A percentile compares a stretch with the other conserved stretches of the same genome.
phyloP scores from a whole-genome alignment of 2,888 invertebrate genomes.

The Arctia plantaginis region DNA sequence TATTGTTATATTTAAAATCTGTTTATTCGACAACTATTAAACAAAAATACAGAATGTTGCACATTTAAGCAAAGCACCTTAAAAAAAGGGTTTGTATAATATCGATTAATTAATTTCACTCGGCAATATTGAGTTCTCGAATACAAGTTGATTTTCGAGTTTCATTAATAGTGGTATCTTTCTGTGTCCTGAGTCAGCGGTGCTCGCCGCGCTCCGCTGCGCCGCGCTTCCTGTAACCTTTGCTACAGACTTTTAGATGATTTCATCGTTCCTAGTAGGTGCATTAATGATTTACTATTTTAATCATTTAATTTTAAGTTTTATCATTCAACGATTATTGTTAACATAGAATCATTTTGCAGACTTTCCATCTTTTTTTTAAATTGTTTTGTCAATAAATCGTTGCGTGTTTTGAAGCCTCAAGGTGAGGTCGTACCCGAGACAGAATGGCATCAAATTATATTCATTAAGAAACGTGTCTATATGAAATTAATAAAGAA shows the following conservation, averaged over 20 bases:
- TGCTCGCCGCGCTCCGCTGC: slow-evolving; percentile 77
- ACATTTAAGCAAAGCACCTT: background rate
- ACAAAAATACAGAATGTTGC: too few species aligned
- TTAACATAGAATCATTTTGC: background rate
- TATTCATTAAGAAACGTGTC: too few species aligned
- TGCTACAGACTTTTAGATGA: slow-evolving; percentile 82
- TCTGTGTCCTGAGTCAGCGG: slow-evolving; percentile 77
- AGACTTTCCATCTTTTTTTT: too few species aligned
- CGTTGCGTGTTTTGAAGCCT: background rate
- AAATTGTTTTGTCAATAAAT: background rate
- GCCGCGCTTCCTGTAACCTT: slow-evolving; percentile 84
- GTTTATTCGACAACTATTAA: too few species aligned
- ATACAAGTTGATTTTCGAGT: slow-evolving; percentile 55
- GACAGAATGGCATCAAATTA: too few species aligned
- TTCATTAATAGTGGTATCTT: slow-evolving; percentile 56
- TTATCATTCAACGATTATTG: background rate
- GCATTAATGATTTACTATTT: slow-evolving; percentile 73
- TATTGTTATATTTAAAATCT: too few species aligned
- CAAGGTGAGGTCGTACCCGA: background rate
- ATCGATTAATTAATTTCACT: background rate
- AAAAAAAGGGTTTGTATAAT: background rate
- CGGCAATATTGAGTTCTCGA: background rate
- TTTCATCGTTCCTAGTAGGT: slow-evolving; percentile 76
- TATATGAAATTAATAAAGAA: too few species aligned
- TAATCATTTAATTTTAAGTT: background rate